These are phyloP conservation scores for Mastomys coucha DNA, from an alignment of 2,113 vertebrate genomes.

Conservation along the genomic window DNA sequence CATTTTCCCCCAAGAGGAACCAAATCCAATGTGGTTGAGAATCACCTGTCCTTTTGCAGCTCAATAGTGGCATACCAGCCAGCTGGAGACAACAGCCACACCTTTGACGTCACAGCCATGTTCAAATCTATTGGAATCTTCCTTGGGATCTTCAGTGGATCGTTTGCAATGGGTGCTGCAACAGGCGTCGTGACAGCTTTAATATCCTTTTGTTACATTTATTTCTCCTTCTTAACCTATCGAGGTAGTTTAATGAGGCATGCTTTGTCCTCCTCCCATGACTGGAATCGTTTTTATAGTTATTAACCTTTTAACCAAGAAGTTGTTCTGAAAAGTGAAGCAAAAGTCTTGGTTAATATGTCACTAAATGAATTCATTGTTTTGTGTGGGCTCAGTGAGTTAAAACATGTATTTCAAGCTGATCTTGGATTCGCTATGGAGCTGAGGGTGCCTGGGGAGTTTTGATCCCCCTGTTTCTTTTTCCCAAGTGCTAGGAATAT, in stretches of 20 bases:
- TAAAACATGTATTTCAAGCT: background rate
- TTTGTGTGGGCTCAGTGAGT: conserved; percentile 5
- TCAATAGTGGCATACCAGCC: conserved; percentile 98
- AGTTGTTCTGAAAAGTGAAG: conserved; percentile 61
- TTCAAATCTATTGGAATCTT: conserved; percentile 97
- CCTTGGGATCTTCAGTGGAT: conserved; percentile 98
- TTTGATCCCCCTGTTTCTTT: background rate
- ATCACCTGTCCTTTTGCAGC: conserved; percentile 84
- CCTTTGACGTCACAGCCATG: conserved; percentile 96
- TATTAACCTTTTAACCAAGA: conserved; percentile 44
- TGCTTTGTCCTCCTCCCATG: conserved; percentile 4
- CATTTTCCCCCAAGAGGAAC: conserved; percentile 28
- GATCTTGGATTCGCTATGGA: background rate
- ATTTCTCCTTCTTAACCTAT: conserved; percentile 2
- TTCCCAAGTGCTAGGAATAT: background rate
- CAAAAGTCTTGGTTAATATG: conserved; percentile 47
- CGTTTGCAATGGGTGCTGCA: conserved; percentile 96
- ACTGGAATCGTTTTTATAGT: conserved; percentile 18
- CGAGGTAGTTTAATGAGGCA: background rate
- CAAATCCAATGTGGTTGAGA: conserved; percentile 44
- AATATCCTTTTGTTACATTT: conserved; percentile 93
- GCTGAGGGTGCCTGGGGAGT: background rate
- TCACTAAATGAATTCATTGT: conserved; percentile 17
- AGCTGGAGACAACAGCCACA: conserved; percentile 96
- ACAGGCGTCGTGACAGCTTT: conserved; percentile 97